These are phyloP conservation scores for Psittacula derbiana DNA, from an alignment of 2,797 vertebrate species.

Conservation along the genomic window DNA sequence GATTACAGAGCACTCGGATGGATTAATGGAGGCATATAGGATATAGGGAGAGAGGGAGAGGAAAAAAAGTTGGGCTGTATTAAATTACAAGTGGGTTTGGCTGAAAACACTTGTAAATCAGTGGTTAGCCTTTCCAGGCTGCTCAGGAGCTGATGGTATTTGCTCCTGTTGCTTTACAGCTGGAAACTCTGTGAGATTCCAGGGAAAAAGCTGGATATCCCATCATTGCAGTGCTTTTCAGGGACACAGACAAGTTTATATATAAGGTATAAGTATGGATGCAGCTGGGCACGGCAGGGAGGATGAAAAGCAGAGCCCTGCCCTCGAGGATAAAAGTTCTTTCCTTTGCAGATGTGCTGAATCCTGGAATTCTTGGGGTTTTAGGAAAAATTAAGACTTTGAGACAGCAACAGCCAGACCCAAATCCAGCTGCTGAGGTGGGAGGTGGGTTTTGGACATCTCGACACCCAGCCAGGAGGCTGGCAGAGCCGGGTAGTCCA, in stretches of 20 bases:
- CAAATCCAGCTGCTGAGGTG: not conserved
- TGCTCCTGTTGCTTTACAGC: not conserved
- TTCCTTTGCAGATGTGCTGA: not conserved
- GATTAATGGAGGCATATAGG: not conserved
- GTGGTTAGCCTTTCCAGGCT: not conserved
- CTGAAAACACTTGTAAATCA: not conserved
- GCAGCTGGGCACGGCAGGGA: not conserved
- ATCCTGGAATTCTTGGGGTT: not conserved
- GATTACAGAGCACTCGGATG: not conserved
- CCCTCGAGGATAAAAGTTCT: not conserved
- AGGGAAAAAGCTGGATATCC: not conserved
- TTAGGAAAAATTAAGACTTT: not conserved
- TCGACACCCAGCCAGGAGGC: not conserved
- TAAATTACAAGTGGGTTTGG: not conserved
- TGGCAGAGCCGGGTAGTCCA: not conserved
- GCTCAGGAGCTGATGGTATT: not conserved
- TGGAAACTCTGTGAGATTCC: not conserved
- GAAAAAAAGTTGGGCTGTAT: not conserved
- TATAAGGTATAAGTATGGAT: fast-evolving
- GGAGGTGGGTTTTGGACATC: fast-evolving
- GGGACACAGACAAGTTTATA: fast-evolving
- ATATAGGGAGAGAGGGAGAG: not conserved
- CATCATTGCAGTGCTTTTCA: fast-evolving
- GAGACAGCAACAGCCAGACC: not conserved
- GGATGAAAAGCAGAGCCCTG: not conserved